Percentiles rank a stretch among this genome's conserved stretches.
These are phyloP conservation scores for Hipparchia semele DNA, from an alignment of 2,888 invertebrate genomes.

Conservation along the genomic window DNA sequence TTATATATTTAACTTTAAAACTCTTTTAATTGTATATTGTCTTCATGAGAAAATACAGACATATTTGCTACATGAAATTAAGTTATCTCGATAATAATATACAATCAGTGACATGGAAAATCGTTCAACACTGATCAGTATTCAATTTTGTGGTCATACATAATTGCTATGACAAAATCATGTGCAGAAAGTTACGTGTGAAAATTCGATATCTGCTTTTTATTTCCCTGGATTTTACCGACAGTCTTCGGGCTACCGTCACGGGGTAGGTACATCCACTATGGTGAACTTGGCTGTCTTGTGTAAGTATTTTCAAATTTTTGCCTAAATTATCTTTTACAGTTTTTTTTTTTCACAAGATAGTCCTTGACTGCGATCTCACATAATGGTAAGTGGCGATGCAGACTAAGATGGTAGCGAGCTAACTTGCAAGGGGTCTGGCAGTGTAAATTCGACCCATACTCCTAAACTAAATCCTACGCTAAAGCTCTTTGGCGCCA, in stretches of 20 bases:
- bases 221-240: neutral
- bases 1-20: too few relatives aligned
- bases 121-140: constrained; percentile 23
- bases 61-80: neutral
- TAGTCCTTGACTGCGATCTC: too few relatives aligned
- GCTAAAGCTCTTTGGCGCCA: too few relatives aligned
- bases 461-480: too few relatives aligned
- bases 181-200: constrained; percentile 21
- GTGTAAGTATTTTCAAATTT: constrained; percentile 26
- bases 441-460: too few relatives aligned
- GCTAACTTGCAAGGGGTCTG: too few relatives aligned
- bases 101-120: constrained; percentile 31
- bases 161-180: constrained; percentile 37
- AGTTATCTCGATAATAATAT: neutral
- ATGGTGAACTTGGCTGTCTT: constrained; percentile 16
- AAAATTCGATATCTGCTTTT: constrained; percentile 1
- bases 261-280: constrained; percentile 19
- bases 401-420: too few relatives aligned
- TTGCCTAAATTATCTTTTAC: neutral
- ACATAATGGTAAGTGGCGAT: too few relatives aligned
- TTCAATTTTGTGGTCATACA: constrained; percentile 30
- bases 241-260: constrained; percentile 32
- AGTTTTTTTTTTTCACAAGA: too few relatives aligned
- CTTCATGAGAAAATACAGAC: too few relatives aligned
- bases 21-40: too few relatives aligned